phyloP scores from a whole-genome alignment of 2,888 invertebrate species.

The Dicycla oo region DNA sequence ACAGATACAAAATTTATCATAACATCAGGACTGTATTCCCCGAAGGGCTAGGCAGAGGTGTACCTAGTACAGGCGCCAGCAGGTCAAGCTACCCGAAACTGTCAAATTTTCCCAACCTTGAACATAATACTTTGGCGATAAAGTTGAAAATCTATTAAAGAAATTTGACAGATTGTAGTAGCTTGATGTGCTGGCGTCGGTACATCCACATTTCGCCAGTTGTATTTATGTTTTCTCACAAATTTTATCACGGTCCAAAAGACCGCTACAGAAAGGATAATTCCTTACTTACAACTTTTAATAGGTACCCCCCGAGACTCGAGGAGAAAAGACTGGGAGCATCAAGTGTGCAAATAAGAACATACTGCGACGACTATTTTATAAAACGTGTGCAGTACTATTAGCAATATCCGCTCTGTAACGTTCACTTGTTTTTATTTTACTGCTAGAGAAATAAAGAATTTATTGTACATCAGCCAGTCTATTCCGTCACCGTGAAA shows the following conservation, averaged over 20 bases:
- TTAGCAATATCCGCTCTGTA: constrained; percentile 16
- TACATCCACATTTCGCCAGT: not conserved
- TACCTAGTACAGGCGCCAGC: not conserved
- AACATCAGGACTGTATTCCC: not conserved
- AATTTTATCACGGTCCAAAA: not conserved
- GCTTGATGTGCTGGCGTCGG: no score
- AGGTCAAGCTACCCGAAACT: no score
- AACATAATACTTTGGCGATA: no score
- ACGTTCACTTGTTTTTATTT: constrained; percentile 2
- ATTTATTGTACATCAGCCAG: not conserved
- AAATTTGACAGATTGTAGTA: no score
- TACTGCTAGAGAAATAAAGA: not conserved
- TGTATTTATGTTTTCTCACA: not conserved
- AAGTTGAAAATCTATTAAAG: no score
- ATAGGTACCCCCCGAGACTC: not conserved
- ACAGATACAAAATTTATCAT: not conserved
- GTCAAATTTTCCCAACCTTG: no score
- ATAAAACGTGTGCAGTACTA: not conserved
- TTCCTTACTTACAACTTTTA: not conserved
- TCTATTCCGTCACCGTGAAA: no score
- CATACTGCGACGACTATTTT: not conserved
- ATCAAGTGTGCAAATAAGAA: constrained; percentile 4
- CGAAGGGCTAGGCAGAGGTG: not conserved
- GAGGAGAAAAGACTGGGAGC: not conserved
- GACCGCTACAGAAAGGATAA: not conserved